phyloP scores from a whole-genome alignment of 2,888 invertebrate species.

The Notocelia uddmanniana region DNA sequence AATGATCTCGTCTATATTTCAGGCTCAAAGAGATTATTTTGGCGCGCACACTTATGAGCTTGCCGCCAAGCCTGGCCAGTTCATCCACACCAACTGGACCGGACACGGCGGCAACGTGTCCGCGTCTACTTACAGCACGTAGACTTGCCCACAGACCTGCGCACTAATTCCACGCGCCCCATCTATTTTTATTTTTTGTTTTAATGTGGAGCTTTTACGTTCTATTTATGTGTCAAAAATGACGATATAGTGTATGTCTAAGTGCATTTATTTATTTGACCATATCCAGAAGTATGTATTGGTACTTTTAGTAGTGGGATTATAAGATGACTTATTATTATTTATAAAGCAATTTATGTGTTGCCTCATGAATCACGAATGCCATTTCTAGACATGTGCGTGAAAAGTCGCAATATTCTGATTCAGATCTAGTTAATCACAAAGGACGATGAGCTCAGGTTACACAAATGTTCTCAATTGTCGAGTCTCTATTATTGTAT shows the following conservation, averaged over 20 bases:
- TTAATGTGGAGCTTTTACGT: neutral
- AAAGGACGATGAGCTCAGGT: too few relatives aligned
- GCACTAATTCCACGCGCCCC: neutral
- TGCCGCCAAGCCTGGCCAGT: conserved; percentile 93
- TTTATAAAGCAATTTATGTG: neutral
- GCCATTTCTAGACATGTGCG: neutral
- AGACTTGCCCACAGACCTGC: conserved; percentile 43
- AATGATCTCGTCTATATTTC: conserved; percentile 52
- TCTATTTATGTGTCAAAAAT: neutral
- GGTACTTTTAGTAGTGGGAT: neutral
- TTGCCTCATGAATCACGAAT: neutral
- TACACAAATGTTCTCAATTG: neutral
- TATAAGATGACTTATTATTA: neutral
- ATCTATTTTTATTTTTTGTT: neutral
- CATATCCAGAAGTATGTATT: neutral
- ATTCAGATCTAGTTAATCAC: too few relatives aligned
- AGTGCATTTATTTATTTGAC: conserved; percentile 11
- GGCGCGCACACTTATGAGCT: conserved; percentile 99
- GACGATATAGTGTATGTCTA: neutral
- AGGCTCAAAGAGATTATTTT: conserved; percentile 99
- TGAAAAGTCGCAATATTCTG: neutral
- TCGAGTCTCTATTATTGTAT: neutral
- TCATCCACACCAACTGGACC: conserved; percentile 99
- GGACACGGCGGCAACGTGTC: conserved; percentile 98
- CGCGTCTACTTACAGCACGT: conserved; percentile 92